phyloP scores from a whole-genome alignment of 2,888 invertebrate genomes.

The Calameuta pallipes region DNA sequence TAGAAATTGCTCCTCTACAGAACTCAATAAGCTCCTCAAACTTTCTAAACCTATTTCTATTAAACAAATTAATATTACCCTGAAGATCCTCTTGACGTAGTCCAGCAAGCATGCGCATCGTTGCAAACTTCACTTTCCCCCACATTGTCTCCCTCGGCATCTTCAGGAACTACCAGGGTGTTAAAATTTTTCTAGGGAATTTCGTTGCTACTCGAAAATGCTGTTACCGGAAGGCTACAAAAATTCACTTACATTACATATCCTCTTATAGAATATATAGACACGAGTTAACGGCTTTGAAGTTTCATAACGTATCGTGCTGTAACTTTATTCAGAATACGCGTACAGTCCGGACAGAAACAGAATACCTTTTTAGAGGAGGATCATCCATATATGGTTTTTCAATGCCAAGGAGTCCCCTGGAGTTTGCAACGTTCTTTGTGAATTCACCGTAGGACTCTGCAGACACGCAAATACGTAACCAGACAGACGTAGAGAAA shows the following conservation, averaged over 20 bases:
- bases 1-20: not conserved
- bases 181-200: not conserved
- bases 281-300: not conserved
- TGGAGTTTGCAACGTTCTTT: not conserved
- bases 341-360: not conserved
- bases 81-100: not conserved
- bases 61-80: not conserved
- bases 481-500: not conserved
- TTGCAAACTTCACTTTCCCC: not conserved
- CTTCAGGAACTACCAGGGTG: not conserved
- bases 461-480: not conserved
- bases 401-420: not conserved
- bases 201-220: not conserved
- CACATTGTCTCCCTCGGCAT: not conserved
- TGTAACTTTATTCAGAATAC: not conserved
- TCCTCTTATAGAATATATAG: not conserved
- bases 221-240: not conserved
- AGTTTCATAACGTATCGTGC: not conserved
- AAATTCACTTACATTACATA: not conserved
- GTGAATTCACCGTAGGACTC: not conserved
- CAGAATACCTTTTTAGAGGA: not conserved
- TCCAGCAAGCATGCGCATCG: not conserved
- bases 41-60: not conserved
- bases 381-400: not conserved
- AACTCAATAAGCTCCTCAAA: not conserved